Conservation (phyloP, 2,113 vertebrate species). For the Toxotes chatareus region DNA sequence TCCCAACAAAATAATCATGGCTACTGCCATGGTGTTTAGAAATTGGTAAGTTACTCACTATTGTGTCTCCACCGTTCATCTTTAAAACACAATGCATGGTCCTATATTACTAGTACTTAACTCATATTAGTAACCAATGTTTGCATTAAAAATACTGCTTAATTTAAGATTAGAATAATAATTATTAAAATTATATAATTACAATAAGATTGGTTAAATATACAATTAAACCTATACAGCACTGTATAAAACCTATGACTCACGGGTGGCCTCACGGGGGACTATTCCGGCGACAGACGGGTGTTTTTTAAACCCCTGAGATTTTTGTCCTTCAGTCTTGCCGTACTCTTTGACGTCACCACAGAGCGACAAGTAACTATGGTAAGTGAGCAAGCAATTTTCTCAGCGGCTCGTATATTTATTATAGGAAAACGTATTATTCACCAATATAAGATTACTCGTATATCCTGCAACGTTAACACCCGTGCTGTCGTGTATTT, state of each 20-base stretch:
- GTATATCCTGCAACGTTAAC: accelerated
- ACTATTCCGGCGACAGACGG: neutral
- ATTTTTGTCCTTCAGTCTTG: conserved; percentile 37
- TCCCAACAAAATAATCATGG: neutral
- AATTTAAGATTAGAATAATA: too few relatives aligned
- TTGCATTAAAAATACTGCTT: neutral
- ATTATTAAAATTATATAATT: too few relatives aligned
- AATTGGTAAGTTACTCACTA: neutral
- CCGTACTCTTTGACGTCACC: conserved; percentile 74
- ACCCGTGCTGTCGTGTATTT: accelerated
- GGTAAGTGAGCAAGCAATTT: conserved; percentile 87
- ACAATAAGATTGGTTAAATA: neutral
- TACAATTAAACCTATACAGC: neutral
- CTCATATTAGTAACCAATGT: neutral
- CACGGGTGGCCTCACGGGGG: neutral
- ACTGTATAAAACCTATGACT: neutral
- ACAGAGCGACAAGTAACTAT: conserved; percentile 77
- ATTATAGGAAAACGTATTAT: neutral
- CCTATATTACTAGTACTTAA: neutral
- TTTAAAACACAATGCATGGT: neutral
- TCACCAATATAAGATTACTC: accelerated
- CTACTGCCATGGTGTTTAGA: neutral
- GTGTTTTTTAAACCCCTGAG: too few relatives aligned
- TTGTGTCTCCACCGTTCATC: neutral
- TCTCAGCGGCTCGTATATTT: conserved; percentile 36